Percentiles rank a stretch among this genome's conserved stretches.
Evolutionary conservation across 2,113 vertebrate species (phyloP).

Genomic region (Rhizomys pruinosus): DNA sequence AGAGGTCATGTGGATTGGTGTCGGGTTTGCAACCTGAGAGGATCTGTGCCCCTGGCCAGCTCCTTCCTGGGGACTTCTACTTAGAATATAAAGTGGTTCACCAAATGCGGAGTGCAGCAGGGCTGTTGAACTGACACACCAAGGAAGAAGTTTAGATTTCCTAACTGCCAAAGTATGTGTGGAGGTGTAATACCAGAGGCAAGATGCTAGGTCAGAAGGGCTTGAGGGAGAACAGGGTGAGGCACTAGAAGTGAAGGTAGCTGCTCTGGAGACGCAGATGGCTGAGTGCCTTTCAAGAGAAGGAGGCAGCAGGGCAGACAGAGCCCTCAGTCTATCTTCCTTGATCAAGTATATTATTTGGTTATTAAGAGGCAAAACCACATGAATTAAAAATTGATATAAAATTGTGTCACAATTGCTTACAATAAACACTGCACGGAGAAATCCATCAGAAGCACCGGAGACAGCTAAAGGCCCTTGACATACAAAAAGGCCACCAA

Average conservation of each 20-base stretch:
- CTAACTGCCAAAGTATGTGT: not conserved
- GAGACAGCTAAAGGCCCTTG: not conserved
- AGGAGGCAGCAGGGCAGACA: not conserved
- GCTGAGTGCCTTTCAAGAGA: not conserved
- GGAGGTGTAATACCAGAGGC: not conserved
- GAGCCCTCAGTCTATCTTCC: not conserved
- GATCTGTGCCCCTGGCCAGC: too few relatives aligned
- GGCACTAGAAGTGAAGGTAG: not conserved
- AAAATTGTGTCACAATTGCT: not conserved
- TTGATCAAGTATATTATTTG: not conserved
- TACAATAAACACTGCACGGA: not conserved
- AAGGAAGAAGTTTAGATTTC: not conserved
- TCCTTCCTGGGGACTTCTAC: not conserved
- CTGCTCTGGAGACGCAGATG: not conserved
- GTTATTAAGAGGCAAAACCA: too few relatives aligned
- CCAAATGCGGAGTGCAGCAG: not conserved
- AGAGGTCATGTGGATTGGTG: too few relatives aligned
- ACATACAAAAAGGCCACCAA: not conserved
- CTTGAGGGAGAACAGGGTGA: too few relatives aligned
- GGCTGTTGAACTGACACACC: too few relatives aligned
- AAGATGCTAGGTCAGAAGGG: not conserved
- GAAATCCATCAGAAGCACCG: not conserved
- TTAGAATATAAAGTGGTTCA: fast-evolving
- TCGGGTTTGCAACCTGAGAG: not conserved
- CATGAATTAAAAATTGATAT: too few relatives aligned